A percentile compares a stretch with the other conserved stretches of the same genome.
Evolutionary conservation across 35 echinoderm and acorn worm species (phyloP).

Genomic region (Lytechinus variegatus): DNA sequence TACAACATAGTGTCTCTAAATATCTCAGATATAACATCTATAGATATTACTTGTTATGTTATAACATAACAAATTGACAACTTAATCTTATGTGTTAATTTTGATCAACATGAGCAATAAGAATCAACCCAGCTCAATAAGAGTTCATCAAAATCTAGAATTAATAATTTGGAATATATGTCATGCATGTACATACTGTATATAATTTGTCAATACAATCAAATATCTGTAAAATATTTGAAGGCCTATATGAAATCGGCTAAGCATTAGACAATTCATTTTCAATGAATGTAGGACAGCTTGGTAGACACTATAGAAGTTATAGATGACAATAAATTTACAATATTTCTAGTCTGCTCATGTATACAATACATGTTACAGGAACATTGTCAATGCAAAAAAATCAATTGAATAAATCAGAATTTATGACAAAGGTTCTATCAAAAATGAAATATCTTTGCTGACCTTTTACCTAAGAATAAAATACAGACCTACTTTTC

Average conservation of each 20-base stretch:
- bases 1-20: too few relatives aligned
- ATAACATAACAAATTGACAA: too few relatives aligned
- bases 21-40: too few relatives aligned
- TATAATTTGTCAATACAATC: not conserved
- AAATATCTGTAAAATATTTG: not conserved
- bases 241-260: not conserved
- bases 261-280: not conserved
- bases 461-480: not conserved
- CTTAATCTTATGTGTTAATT: too few relatives aligned
- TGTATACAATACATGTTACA: not conserved
- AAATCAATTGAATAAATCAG: not conserved
- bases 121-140: not conserved
- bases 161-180: not conserved
- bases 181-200: not conserved
- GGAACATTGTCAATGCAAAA: not conserved
- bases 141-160: not conserved
- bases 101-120: too few relatives aligned
- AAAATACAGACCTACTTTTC: not conserved
- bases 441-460: not conserved
- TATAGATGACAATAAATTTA: not conserved
- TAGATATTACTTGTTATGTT: too few relatives aligned
- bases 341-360: not conserved
- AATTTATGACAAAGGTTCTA: not conserved
- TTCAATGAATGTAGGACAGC: too few relatives aligned
- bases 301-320: too few relatives aligned